Evolutionary conservation across 2,797 vertebrate genomes (phyloP).

Genomic region (Tarsius wallacei): DNA sequence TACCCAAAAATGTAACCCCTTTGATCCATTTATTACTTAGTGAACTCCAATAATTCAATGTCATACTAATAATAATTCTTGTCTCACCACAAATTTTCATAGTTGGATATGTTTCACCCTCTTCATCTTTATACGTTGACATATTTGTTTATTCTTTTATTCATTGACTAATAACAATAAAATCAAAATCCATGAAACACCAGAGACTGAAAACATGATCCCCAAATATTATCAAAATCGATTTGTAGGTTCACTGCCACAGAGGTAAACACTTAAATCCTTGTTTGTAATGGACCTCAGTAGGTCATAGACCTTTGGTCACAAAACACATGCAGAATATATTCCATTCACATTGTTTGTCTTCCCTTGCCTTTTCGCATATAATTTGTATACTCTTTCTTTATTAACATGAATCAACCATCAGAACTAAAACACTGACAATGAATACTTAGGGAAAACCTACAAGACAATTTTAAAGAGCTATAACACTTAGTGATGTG

Average conservation of each 20-base stretch:
- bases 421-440: no score
- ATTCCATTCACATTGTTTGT: background rate
- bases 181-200: background rate
- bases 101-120: background rate
- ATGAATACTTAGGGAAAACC: background rate
- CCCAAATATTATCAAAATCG: background rate
- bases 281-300: background rate
- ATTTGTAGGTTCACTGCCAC: background rate
- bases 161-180: conserved; percentile 17
- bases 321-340: background rate
- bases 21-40: accelerated
- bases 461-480: background rate
- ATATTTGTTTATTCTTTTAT: background rate
- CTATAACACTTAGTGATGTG: background rate
- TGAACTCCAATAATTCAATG: background rate
- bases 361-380: background rate
- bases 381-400: no score
- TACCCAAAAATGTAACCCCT: background rate
- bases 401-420: background rate
- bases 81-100: background rate
- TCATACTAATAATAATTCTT: background rate
- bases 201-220: background rate
- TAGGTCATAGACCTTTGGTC: background rate
- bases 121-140: background rate
- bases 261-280: background rate